Evolutionary conservation across 64 coral and sea anemone genomes (phyloP), one percentile per base, ranked within the genome.

Genomic region (Porites australiensis): DNA sequence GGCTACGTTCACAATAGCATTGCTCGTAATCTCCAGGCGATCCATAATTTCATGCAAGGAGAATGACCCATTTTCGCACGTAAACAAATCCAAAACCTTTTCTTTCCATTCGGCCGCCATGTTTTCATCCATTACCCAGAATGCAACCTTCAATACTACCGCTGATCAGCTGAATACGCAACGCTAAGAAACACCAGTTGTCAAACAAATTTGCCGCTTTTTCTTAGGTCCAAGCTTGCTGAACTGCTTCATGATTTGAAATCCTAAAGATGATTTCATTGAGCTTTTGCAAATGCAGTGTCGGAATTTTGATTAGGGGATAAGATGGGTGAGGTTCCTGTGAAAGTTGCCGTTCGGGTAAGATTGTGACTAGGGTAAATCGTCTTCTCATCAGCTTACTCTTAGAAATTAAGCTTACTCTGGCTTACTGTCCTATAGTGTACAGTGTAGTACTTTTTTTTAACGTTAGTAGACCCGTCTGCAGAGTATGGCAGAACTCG

Each of bases 291-390:
- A 8, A 22, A 10, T 19, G n/a, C 15, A 48, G 3, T 49, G 44
- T 4, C 19, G 73, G 9, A 83, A 18, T 65, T 14, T 47, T 16
- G 5, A 10, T 16, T 19, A 84, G 46, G 16, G 19, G 44, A 66
- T 84, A 93, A 76, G 4, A 98, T 98, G 96, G 77, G 51, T 13
- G 96, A 98, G 55, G 96, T 98, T 70, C 96, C 96, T 57, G 89
- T 98, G 13, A 85, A 90, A 86, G 96, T 98, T 71, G 96, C 96
- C 72, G 96, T 98, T 51, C 62, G 96, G 77, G 96, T 98, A 71
- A 81, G 93, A 77, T 63, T 11, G 43, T 44, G 47, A 79, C 13
- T 21, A 44, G 79, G 8, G 22, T 12, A 54, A n/a, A n/a, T n/a
- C n/a, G n/a, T n/a, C n/a, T n/a, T n/a, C n/a, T n/a, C n/a, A n/a